Conservation (phyloP, 2,797 vertebrate species). For the Taeniopygia guttata region DNA sequence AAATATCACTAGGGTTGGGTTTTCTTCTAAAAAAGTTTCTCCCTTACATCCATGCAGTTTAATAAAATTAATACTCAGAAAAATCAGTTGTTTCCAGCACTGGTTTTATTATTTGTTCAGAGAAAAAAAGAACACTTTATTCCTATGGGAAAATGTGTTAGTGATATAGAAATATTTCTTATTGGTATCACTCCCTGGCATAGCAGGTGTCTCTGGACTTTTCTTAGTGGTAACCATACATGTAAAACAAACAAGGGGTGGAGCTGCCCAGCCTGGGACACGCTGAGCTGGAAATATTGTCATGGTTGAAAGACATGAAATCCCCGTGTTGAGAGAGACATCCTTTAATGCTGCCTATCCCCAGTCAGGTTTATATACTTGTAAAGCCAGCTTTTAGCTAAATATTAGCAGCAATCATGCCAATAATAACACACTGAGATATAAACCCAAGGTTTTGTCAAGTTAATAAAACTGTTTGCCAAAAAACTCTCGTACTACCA, state of each 20-base stretch:
- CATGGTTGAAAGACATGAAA: not conserved
- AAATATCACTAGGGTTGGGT: not conserved
- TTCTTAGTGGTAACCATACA: not conserved
- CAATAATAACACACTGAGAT: not conserved
- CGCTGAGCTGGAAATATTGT: rapidly evolving
- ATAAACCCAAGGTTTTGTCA: not conserved
- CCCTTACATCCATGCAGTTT: not conserved
- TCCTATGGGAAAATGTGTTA: not conserved
- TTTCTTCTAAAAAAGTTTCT: not conserved
- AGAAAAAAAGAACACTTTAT: not conserved
- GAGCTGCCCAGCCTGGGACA: not conserved
- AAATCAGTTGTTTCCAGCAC: not conserved
- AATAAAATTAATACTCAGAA: not conserved
- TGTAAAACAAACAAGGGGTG: not conserved
- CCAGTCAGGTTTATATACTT: not conserved
- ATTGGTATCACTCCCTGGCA: not conserved
- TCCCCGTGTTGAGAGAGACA: not conserved
- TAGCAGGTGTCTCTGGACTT: not conserved
- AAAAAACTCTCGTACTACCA: not conserved
- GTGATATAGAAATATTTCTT: not conserved
- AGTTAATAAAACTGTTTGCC: not conserved
- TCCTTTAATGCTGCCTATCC: not conserved
- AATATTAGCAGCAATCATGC: not conserved
- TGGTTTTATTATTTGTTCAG: not conserved
- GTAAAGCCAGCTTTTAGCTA: not conserved